Evolutionary conservation across 2,888 invertebrate species (phyloP).

Genomic region (Lamproptera curius): DNA sequence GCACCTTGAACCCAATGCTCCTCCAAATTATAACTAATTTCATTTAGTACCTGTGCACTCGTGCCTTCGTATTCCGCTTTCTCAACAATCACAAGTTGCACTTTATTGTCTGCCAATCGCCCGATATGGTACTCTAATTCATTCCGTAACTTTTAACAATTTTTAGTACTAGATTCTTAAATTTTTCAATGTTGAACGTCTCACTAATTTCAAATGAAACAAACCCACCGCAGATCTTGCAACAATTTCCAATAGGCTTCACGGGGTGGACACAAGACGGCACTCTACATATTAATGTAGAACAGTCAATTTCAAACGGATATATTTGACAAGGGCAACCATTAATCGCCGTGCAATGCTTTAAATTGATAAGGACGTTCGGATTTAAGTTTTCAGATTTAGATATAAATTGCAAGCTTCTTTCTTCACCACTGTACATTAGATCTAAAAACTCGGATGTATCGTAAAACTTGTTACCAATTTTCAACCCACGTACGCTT

Average conservation of each 20-base stretch:
- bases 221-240: constrained; percentile 60
- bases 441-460: constrained; percentile 23
- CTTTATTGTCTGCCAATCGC: constrained; percentile 36
- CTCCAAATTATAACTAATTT: constrained; percentile 41
- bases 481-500: constrained; percentile 35
- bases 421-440: constrained; percentile 24
- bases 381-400: constrained; percentile 31
- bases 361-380: constrained; percentile 33
- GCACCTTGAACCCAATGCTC: constrained; percentile 42
- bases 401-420: constrained; percentile 39
- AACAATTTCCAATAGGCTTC: constrained; percentile 60
- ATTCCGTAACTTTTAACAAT: constrained; percentile 39
- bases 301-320: constrained; percentile 46
- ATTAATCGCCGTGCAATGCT: constrained; percentile 36
- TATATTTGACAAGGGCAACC: constrained; percentile 58
- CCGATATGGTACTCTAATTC: constrained; percentile 50
- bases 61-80: constrained; percentile 51
- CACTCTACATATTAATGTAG: constrained; percentile 48
- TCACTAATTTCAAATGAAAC: constrained; percentile 45
- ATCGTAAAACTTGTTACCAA: constrained; percentile 30
- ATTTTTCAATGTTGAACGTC: constrained; percentile 45
- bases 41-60: constrained; percentile 49
- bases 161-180: constrained; percentile 44
- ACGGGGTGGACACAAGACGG: constrained; percentile 53
- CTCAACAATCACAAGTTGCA: constrained; percentile 60